Percentiles rank a stretch among this genome's conserved stretches.
phyloP scores from a whole-genome alignment of 2,797 vertebrate species.

The Pipistrellus pygmaeus region DNA sequence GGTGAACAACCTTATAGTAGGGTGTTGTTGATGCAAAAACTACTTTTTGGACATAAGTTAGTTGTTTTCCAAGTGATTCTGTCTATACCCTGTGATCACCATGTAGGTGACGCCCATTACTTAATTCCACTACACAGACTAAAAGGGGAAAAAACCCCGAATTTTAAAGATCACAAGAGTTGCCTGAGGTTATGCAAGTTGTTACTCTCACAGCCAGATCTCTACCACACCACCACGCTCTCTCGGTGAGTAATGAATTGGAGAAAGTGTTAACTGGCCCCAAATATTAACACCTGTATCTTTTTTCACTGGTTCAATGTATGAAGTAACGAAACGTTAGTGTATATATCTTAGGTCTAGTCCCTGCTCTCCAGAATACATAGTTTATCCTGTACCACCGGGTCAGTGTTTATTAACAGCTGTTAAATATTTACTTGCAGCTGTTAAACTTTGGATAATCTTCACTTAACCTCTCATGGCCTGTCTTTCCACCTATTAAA shows the following conservation, averaged over 20 bases:
- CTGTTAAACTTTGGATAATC: background rate
- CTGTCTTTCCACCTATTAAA: background rate
- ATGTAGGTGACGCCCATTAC: background rate
- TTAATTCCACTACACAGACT: background rate
- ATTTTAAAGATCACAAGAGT: background rate
- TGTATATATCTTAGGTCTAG: background rate
- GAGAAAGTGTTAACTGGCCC: background rate
- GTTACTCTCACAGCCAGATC: background rate
- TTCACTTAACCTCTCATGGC: background rate
- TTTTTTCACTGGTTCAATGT: background rate
- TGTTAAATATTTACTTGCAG: slow-evolving; percentile 29
- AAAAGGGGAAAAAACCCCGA: background rate
- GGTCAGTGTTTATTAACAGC: background rate
- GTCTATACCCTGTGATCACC: background rate
- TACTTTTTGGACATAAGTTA: background rate
- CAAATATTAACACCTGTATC: background rate
- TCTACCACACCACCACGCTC: background rate
- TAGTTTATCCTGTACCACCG: background rate
- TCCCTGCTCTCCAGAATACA: background rate
- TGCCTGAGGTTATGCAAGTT: background rate
- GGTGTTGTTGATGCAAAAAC: background rate
- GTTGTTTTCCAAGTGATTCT: background rate
- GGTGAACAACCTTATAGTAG: background rate
- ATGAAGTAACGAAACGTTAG: background rate
- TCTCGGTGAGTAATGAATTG: background rate